phyloP scores from a whole-genome alignment of 1,140 invertebrate species.

The Chymomyza costata region DNA sequence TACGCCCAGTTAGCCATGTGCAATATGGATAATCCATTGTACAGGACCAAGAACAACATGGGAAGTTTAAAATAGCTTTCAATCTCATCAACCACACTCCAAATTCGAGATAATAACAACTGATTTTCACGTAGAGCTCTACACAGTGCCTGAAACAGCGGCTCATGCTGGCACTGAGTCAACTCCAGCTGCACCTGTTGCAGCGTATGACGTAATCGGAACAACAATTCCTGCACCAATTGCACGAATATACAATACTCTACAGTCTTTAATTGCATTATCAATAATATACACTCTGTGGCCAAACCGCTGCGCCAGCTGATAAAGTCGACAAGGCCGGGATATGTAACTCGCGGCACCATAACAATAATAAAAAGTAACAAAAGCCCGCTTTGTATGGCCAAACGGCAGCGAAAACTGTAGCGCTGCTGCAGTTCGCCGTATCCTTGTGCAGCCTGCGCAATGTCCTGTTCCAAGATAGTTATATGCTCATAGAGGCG shows the following conservation, averaged over 20 bases:
- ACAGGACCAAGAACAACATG: constrained; percentile 35
- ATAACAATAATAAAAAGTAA: background rate
- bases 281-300: constrained; percentile 23
- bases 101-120: constrained; percentile 27
- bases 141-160: constrained; percentile 33
- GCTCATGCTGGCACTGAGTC: constrained; percentile 6
- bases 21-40: constrained; percentile 32
- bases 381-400: constrained; percentile 22
- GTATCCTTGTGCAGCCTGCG: no score
- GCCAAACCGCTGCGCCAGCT: constrained; percentile 6
- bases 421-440: no score
- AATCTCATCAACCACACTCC: constrained; percentile 40
- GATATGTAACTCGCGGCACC: constrained; percentile 8
- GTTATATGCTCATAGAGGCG: no score
- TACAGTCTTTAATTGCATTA: constrained; percentile 25
- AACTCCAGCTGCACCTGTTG: constrained; percentile 29
- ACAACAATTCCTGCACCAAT: constrained; percentile 34
- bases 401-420: constrained; percentile 20
- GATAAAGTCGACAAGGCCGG: background rate
- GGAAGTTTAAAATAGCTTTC: constrained; percentile 37
- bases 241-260: constrained; percentile 45
- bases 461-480: no score
- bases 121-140: constrained; percentile 34
- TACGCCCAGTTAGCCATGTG: constrained; percentile 51
- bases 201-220: constrained; percentile 25